Evolutionary conservation across 1,140 invertebrate genomes (phyloP).

Genomic region (Sinonovacula constricta): DNA sequence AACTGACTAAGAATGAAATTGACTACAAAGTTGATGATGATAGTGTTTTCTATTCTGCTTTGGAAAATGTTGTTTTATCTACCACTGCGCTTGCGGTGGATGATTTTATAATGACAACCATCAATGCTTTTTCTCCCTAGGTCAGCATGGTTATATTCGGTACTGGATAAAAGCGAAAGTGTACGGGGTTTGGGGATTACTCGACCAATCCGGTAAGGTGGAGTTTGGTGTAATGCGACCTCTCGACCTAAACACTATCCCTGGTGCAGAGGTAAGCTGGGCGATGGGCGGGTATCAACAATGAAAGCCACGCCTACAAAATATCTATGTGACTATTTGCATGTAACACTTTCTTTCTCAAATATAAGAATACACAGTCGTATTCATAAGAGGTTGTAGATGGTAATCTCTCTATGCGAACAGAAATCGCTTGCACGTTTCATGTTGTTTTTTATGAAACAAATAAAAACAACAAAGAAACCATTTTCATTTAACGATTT

Average conservation of each 20-base stretch:
- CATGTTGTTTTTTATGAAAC: too few relatives aligned
- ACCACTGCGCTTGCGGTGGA: too few relatives aligned
- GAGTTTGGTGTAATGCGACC: slow-evolving; percentile 24
- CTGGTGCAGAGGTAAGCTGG: slow-evolving; percentile 30
- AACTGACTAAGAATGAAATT: too few relatives aligned
- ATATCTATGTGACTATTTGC: not conserved
- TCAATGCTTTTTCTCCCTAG: too few relatives aligned
- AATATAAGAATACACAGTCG: not conserved
- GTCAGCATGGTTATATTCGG: slow-evolving; percentile 31
- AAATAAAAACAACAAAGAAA: too few relatives aligned
- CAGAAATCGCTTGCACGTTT: too few relatives aligned
- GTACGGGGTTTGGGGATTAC: slow-evolving; percentile 28
- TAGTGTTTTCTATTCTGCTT: too few relatives aligned
- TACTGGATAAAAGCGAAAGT: slow-evolving; percentile 47
- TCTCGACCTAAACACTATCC: slow-evolving; percentile 31
- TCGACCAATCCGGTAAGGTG: slow-evolving; percentile 37
- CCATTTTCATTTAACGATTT: too few relatives aligned
- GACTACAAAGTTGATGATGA: too few relatives aligned
- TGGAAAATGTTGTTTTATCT: too few relatives aligned
- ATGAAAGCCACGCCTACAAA: not conserved
- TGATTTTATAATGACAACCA: too few relatives aligned
- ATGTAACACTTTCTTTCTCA: not conserved
- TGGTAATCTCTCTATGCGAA: not conserved
- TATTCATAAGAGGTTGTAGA: not conserved
- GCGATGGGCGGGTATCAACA: not conserved